Percentiles rank a stretch among this genome's conserved stretches.
phyloP scores from a whole-genome alignment of 2,113 vertebrate genomes.

The Percina caprodes region DNA sequence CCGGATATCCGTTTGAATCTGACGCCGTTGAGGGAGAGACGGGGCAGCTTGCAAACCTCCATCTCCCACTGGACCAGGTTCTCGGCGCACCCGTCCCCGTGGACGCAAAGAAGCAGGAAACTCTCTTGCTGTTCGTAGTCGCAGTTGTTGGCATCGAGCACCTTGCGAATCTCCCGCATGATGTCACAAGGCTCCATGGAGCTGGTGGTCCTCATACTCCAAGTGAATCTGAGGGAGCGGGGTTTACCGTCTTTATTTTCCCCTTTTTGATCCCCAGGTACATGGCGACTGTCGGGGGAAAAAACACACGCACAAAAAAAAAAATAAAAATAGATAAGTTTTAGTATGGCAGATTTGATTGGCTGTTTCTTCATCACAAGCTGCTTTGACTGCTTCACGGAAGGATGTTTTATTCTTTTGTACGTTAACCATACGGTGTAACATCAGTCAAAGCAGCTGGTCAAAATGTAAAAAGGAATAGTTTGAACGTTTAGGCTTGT shows the following conservation, averaged over 20 bases:
- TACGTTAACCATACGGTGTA: no score
- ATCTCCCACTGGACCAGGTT: slow-evolving; percentile 99
- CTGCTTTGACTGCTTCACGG: neutral
- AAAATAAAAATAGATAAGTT: accelerated
- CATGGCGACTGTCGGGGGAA: slow-evolving; percentile 93
- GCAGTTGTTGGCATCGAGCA: slow-evolving; percentile 98
- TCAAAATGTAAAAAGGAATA: neutral
- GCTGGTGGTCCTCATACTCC: slow-evolving; percentile 99
- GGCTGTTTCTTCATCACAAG: neutral
- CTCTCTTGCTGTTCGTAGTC: slow-evolving; percentile 97
- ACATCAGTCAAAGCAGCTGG: neutral
- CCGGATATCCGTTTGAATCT: slow-evolving; percentile 99
- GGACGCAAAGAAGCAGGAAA: slow-evolving; percentile 97
- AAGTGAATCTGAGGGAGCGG: slow-evolving; percentile 97
- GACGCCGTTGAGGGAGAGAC: slow-evolving; percentile 98
- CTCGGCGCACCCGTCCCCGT: slow-evolving; percentile 93
- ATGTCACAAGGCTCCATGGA: slow-evolving; percentile 97
- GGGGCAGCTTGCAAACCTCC: slow-evolving; percentile 99
- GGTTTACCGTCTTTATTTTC: slow-evolving; percentile 96
- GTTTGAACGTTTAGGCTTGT: neutral
- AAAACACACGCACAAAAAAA: neutral
- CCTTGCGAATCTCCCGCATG: slow-evolving; percentile 98
- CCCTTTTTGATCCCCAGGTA: slow-evolving; percentile 96
- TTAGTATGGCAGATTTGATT: neutral
- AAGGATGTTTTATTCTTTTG: neutral